Base-by-base conservation (phyloP, 2,888 invertebrate genomes). In the Cheilosia scutellata region DNA sequence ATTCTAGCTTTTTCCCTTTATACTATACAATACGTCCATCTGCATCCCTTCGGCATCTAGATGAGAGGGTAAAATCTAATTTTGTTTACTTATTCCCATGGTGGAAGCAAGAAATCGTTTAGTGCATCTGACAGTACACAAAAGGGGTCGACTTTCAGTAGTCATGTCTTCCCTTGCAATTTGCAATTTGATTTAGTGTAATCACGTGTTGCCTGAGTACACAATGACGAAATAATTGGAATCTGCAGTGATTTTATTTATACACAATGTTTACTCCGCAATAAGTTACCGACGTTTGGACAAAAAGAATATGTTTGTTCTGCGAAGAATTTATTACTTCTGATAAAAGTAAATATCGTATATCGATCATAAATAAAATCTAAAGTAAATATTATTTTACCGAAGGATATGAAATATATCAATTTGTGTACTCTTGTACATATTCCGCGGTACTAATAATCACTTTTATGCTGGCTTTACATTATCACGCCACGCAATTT, bases 151-250 rank as follows among this genome's bases (percentile, higher is more conserved):
- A 16, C n/a, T 44, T 6, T 53, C 7, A 33, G 33, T 31, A 40
- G 11, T 13, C n/a, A 5, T 37, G 37, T 42, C 65, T 65, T 71
- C 65, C 58, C 58, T 47, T 66, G 78, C 62, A 68, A 74, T 70
- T 76, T 82, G 66, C 33, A 49, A 47, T 42, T 51, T 60, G 55
- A 76, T 82, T 68, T 77, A 62, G 44, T 68, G 76, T 72, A 82
- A 82, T 72, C 82, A 82, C 82, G 82, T 86, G 86, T 82, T 62
- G 53, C 44, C 66, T 72, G 72, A 53, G 76, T 77, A 77, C 42
- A 82, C 86, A 82, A 86, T 82, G 72, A 49, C 49, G 55, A 62
- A 76, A 58, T 82, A 82, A 82, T 86, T 82, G 86, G 68, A 55
- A 82, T 68, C 72, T 60, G 71, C 60, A 20, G 71, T 77, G 82